These are phyloP conservation scores for Rana temporaria DNA, from an alignment of 2,113 vertebrate species.

Conservation along the genomic window DNA sequence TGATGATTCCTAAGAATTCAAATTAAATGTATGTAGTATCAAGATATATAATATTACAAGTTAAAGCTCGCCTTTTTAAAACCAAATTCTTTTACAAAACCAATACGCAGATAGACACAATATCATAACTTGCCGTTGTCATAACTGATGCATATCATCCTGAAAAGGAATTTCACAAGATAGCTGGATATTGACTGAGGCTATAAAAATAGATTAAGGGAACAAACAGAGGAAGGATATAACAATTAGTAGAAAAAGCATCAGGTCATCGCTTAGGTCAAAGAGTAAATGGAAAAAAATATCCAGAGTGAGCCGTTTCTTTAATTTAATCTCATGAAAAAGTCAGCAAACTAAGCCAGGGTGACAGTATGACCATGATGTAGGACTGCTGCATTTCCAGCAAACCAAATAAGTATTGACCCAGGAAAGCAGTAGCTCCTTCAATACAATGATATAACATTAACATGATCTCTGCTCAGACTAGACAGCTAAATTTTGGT, in stretches of 20 bases:
- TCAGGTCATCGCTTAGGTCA: slow-evolving; percentile 38
- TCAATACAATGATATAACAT: background rate
- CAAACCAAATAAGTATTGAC: slow-evolving; percentile 28
- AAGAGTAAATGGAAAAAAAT: slow-evolving; percentile 20
- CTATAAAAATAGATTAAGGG: slow-evolving; percentile 49
- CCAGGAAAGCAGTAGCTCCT: background rate
- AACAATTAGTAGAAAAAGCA: slow-evolving; percentile 46
- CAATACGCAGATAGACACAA: too few species aligned
- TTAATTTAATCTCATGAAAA: slow-evolving; percentile 24
- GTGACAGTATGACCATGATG: background rate
- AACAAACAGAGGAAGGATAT: slow-evolving; percentile 44
- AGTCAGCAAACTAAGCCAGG: background rate
- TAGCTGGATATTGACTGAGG: slow-evolving; percentile 33
- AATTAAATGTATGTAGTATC: too few species aligned
- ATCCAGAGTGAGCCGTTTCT: slow-evolving; percentile 1
- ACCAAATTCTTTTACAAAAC: too few species aligned
- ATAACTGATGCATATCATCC: background rate
- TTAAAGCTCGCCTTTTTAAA: too few species aligned
- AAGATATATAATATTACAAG: too few species aligned
- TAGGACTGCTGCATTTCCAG: background rate
- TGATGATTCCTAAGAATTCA: too few species aligned
- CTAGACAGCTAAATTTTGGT: too few species aligned
- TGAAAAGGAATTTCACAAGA: slow-evolving; percentile 15
- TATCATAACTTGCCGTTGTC: too few species aligned
- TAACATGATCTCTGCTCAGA: background rate